Conservation (phyloP, 92 coral and sea anemone genomes). For the Virgularia gustaviana region DNA sequence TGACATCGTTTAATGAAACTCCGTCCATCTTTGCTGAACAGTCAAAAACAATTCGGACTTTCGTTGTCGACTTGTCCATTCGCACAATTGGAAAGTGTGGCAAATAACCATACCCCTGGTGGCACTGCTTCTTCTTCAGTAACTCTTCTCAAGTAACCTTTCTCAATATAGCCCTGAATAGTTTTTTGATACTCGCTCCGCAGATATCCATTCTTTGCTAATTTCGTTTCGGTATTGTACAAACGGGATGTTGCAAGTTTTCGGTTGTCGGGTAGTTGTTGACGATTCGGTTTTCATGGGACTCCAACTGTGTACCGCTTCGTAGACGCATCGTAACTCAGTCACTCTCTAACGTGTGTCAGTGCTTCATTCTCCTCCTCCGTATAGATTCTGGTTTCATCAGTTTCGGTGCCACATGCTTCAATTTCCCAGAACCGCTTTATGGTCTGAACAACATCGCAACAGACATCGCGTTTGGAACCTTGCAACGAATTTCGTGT, state of each 20-base stretch:
- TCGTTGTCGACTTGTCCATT: slow-evolving; percentile 54
- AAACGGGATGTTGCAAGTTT: slow-evolving; percentile 32
- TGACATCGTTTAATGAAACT: slow-evolving; percentile 46
- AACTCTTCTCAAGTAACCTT: slow-evolving; percentile 49
- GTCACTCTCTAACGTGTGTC: slow-evolving; percentile 27
- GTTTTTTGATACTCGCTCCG: slow-evolving; percentile 45
- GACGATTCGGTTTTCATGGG: slow-evolving; percentile 32
- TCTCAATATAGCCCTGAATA: slow-evolving; percentile 34
- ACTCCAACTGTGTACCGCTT: neutral
- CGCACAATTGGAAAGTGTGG: slow-evolving; percentile 57
- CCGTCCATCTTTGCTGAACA: too few species aligned
- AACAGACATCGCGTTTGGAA: neutral
- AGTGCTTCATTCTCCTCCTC: slow-evolving; percentile 48
- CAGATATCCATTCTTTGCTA: slow-evolving; percentile 17
- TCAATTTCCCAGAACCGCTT: slow-evolving; percentile 60
- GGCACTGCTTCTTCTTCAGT: slow-evolving; percentile 27
- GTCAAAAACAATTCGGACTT: slow-evolving; percentile 57
- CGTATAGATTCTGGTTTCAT: slow-evolving; percentile 7
- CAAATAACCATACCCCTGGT: slow-evolving; percentile 41
- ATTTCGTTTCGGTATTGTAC: slow-evolving; percentile 33
- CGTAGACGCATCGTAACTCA: too few species aligned
- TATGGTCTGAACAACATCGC: slow-evolving; percentile 45
- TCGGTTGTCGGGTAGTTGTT: slow-evolving; percentile 27
- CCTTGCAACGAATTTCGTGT: neutral
- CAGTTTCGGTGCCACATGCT: slow-evolving; percentile 37